Conservation (phyloP, 2,888 invertebrate species). For the Petrolisthes manimaculis region DNA sequence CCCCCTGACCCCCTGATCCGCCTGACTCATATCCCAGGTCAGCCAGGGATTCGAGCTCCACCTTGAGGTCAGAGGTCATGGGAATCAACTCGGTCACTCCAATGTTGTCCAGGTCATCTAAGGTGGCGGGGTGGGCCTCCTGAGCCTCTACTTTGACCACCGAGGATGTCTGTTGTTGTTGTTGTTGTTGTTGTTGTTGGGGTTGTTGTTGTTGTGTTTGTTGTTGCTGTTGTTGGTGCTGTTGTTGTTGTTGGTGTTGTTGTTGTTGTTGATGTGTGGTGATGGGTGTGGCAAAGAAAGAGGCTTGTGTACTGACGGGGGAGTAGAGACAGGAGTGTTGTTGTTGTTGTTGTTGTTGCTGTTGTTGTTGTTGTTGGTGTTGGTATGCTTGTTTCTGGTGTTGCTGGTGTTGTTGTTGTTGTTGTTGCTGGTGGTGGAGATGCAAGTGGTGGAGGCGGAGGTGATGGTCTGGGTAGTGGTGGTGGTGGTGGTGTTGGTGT, state of each 20-base stretch:
- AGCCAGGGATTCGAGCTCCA: constrained; percentile 59
- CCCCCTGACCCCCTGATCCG: constrained; percentile 21
- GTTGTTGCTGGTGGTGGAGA: constrained; percentile 23
- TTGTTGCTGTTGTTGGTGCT: constrained; percentile 36
- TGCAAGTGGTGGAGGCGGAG: constrained; percentile 24
- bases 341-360: constrained; percentile 30
- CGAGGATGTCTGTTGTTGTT: constrained; percentile 26
- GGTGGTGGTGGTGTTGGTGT: background rate
- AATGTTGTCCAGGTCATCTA: constrained; percentile 65
- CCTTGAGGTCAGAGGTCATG: constrained; percentile 63
- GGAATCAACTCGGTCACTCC: constrained; percentile 65
- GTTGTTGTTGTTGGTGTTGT: constrained; percentile 40
- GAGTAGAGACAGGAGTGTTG: constrained; percentile 50
- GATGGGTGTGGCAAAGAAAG: constrained; percentile 30
- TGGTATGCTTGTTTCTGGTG: constrained; percentile 20
- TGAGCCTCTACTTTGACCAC: constrained; percentile 54
- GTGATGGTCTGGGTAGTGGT: constrained; percentile 22
- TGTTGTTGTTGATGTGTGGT: constrained; percentile 29
- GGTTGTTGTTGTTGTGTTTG: constrained; percentile 38
- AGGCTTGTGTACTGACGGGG: constrained; percentile 33
- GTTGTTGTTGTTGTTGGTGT: constrained; percentile 29
- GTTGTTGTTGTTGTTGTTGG: constrained; percentile 45
- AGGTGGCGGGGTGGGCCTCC: constrained; percentile 57
- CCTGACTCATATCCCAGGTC: constrained; percentile 59
- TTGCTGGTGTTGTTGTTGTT: constrained; percentile 26